phyloP scores from a whole-genome alignment of 2,888 invertebrate genomes.

The Noctua janthe region DNA sequence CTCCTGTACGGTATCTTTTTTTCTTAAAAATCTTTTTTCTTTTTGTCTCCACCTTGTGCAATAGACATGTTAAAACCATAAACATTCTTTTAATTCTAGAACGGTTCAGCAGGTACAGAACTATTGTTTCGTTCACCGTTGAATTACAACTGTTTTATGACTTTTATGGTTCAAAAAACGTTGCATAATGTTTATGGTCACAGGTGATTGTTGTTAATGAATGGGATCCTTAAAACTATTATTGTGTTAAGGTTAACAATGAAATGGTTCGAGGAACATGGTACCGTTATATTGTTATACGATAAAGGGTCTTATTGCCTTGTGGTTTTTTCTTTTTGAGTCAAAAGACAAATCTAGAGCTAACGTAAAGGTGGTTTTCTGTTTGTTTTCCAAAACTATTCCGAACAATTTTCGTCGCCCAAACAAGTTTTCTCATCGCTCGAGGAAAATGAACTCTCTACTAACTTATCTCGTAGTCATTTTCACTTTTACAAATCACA shows the following conservation, averaged over 20 bases:
- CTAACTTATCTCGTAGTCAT: constrained; percentile 6
- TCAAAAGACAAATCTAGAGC: not conserved
- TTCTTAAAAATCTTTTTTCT: constrained; percentile 15
- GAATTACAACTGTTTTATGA: constrained; percentile 79
- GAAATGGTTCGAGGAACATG: constrained; percentile 60
- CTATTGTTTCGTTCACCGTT: constrained; percentile 78
- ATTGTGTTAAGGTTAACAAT: constrained; percentile 67
- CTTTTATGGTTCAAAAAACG: constrained; percentile 78
- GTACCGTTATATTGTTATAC: constrained; percentile 46
- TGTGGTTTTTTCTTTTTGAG: constrained; percentile 10
- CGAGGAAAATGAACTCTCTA: constrained; percentile 23
- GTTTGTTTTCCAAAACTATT: constrained; percentile 6
- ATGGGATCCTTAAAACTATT: constrained; percentile 69
- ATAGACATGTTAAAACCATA: constrained; percentile 50
- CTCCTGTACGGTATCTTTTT: constrained; percentile 10
- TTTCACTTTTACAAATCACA: constrained; percentile 29
- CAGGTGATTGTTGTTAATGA: constrained; percentile 76
- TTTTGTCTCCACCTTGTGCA: constrained; percentile 28
- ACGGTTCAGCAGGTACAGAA: constrained; percentile 77
- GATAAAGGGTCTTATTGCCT: constrained; percentile 6
- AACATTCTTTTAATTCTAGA: constrained; percentile 49
- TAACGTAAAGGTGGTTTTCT: not conserved
- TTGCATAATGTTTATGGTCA: constrained; percentile 81
- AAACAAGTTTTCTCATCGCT: constrained; percentile 16
- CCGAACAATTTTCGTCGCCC: constrained; percentile 3